Evolutionary conservation across 2,797 vertebrate species (phyloP), one percentile per base, ranked within the genome.

Genomic region (Glyptemys insculpta): DNA sequence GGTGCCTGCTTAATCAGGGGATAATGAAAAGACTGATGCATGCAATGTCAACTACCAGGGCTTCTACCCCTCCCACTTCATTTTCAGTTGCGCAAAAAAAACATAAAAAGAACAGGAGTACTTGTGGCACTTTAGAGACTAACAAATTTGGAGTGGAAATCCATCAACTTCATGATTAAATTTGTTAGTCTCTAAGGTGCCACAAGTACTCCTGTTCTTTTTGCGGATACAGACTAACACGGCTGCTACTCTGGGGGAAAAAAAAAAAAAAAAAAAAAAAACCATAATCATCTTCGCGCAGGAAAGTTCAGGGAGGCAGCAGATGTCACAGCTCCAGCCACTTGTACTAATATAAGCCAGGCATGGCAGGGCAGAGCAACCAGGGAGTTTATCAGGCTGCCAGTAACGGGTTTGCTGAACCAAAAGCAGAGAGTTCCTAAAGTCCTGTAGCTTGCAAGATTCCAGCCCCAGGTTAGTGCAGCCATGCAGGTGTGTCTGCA

Each of bases 241-340:
- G n/a, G n/a, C n/a, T n/a, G n/a, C n/a, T n/a, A n/a, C n/a, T n/a
- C n/a, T n/a, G n/a, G n/a, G n/a, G n/a, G n/a, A n/a, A n/a, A n/a
- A n/a, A n/a, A n/a, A n/a, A n/a, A n/a, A n/a, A n/a, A n/a, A n/a
- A n/a, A n/a, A n/a, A n/a, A n/a, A n/a, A n/a, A 7, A 76, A 92
- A 47, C 34, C 19, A 2, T 54, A 54, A 14, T 54, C 4, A 2
- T 87, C 27, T 68, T 83, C 29, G 18, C 21, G 21, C 21, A n/a
- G 27, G 62, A 94, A 87, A n/a, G 37, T 23, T 74, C 79, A 79
- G 16, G 59, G 83, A 86, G 56, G 27, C 50, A 44, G 81, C 81
- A 2, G 5, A 19, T 19, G 8, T 62, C 4, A 10, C 49, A 3
- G 53, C 49, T 41, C 2, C 29, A 54, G 44, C 44, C 2, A 2